phyloP scores from a whole-genome alignment of 2,113 vertebrate genomes.

The Apodemus sylvaticus region DNA sequence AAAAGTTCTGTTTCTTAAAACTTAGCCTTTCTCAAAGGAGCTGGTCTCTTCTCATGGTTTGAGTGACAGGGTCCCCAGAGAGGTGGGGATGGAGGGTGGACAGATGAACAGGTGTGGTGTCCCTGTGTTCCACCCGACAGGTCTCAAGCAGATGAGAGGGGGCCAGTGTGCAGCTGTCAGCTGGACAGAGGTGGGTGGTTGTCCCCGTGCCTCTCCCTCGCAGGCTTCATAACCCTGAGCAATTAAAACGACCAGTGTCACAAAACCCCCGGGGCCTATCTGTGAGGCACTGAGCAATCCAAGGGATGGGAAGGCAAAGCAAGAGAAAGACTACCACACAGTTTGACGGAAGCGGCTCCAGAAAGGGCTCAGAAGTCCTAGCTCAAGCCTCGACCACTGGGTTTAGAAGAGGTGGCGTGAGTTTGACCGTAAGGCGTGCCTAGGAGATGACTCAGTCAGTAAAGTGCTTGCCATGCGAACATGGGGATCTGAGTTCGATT shows the following conservation, averaged over 20 bases:
- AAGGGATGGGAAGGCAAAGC: background rate
- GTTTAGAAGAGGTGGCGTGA: background rate
- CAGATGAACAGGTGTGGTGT: background rate
- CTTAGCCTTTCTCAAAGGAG: background rate
- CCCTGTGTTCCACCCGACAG: background rate
- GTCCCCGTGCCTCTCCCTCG: background rate
- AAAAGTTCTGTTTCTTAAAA: background rate
- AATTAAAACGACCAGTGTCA: background rate
- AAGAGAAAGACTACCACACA: background rate
- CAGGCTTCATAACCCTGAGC: background rate
- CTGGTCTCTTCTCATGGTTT: background rate
- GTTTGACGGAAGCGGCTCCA: background rate
- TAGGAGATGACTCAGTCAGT: background rate
- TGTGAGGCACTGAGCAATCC: background rate
- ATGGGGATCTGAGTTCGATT: background rate
- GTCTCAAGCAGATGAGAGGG: background rate
- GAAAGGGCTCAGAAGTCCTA: background rate
- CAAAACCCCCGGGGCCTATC: background rate
- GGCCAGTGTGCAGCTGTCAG: background rate
- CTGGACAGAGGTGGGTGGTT: background rate
- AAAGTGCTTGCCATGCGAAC: background rate
- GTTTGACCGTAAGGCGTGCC: too few species aligned
- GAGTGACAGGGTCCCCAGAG: background rate
- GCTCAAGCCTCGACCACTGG: background rate
- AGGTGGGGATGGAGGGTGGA: background rate